A percentile compares a stretch with the other conserved stretches of the same genome.
Evolutionary conservation across 2,113 vertebrate species (phyloP).

Genomic region (Spea bombifrons): DNA sequence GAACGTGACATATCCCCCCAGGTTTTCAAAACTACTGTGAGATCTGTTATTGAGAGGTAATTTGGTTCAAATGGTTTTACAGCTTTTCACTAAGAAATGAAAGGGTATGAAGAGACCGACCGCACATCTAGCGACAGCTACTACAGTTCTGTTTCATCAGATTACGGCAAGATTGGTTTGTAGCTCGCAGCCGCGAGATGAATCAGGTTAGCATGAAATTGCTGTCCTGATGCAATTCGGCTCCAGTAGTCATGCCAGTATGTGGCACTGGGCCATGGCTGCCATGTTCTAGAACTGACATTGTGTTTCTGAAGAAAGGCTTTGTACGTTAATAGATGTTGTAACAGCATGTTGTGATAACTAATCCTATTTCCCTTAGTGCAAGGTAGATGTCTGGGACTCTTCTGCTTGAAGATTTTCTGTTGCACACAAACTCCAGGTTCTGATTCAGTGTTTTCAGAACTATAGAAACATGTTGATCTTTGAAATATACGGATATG

Average conservation of each 20-base stretch:
- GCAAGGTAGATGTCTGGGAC: not conserved
- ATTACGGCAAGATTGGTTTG: slow-evolving; percentile 37
- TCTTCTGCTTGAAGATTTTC: not conserved
- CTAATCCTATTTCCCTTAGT: not conserved
- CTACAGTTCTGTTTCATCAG: slow-evolving; percentile 5
- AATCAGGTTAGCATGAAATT: slow-evolving; percentile 49
- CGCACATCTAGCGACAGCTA: not conserved
- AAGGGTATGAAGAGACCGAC: not conserved
- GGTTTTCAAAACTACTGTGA: not conserved
- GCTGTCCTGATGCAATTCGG: slow-evolving; percentile 35
- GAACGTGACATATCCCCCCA: not conserved
- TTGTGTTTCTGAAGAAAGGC: slow-evolving; percentile 17
- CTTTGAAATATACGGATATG: no score
- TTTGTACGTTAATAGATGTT: slow-evolving; percentile 20
- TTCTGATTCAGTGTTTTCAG: no score
- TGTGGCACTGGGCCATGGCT: not conserved
- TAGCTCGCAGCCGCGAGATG: slow-evolving; percentile 11
- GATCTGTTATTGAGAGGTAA: not conserved
- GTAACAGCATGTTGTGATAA: not conserved
- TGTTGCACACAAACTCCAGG: no score
- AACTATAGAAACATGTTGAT: no score
- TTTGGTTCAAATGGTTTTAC: not conserved
- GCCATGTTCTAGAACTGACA: slow-evolving; percentile 15
- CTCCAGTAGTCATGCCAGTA: slow-evolving; percentile 19
- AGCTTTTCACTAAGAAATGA: not conserved